Evolutionary conservation across 2,797 vertebrate genomes (phyloP).

Genomic region (Intellagama lesueurii): DNA sequence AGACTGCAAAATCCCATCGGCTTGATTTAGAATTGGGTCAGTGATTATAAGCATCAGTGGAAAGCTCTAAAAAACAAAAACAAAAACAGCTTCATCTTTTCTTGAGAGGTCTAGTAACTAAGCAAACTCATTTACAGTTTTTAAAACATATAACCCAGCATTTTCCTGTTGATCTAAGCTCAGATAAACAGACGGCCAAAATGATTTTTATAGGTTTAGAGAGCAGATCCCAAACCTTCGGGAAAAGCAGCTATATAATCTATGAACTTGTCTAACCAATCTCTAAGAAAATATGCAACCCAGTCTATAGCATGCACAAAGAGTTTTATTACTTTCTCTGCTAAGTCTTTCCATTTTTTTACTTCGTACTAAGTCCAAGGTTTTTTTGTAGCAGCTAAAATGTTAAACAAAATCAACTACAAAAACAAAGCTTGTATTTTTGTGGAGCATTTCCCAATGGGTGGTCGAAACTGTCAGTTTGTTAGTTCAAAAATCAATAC

Average conservation of each 20-base stretch:
- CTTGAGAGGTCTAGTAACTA: neutral
- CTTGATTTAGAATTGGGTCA: slow-evolving; percentile 7
- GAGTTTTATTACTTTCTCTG: neutral
- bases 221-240: neutral
- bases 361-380: neutral
- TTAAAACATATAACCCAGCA: neutral
- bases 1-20: neutral
- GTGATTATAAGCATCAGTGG: neutral
- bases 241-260: neutral
- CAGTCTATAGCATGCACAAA: neutral
- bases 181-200: neutral
- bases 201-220: neutral
- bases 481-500: neutral
- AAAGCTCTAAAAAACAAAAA: neutral
- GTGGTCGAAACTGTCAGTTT: neutral
- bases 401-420: neutral
- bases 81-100: neutral
- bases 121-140: neutral
- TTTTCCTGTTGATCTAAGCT: neutral
- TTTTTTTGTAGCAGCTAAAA: neutral
- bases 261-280: neutral
- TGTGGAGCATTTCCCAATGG: neutral
- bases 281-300: neutral
- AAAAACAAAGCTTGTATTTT: neutral
- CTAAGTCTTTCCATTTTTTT: neutral